Evolutionary conservation across 2,888 invertebrate species (phyloP).

Genomic region (Chymomyza amoena): DNA sequence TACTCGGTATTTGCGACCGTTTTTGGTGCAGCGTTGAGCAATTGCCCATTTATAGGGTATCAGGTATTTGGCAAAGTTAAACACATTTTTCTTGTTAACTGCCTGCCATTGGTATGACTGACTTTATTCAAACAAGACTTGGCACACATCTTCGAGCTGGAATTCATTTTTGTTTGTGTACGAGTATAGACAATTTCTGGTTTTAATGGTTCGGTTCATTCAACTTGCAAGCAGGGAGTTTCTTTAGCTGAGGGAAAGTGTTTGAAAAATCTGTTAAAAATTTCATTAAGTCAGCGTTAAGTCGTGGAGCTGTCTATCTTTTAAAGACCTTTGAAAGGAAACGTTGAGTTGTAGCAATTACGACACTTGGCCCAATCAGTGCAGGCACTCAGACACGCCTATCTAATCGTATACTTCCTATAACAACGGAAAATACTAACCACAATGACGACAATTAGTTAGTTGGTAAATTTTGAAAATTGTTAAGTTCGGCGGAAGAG

Average conservation of each 20-base stretch:
- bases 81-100: background rate
- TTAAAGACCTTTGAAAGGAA: too few species aligned
- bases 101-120: too few species aligned
- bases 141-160: constrained; percentile 20
- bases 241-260: constrained; percentile 18
- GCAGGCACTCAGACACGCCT: constrained; percentile 7
- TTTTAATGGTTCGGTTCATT: constrained; percentile 40
- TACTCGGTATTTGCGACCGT: too few species aligned
- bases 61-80: background rate
- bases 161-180: background rate
- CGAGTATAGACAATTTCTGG: constrained; percentile 40
- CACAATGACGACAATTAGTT: constrained; percentile 15
- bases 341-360: too few species aligned
- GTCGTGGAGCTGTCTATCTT: too few species aligned
- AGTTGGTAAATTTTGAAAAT: too few species aligned
- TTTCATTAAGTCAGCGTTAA: too few species aligned
- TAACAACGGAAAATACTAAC: constrained; percentile 17
- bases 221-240: constrained; percentile 14
- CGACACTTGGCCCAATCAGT: too few species aligned
- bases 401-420: constrained; percentile 61
- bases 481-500: too few species aligned
- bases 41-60: background rate
- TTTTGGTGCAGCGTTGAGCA: too few species aligned
- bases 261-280: background rate
- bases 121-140: constrained; percentile 12